Evolutionary conservation across 2,888 invertebrate genomes (phyloP).

Genomic region (Laspeyria flexula): DNA sequence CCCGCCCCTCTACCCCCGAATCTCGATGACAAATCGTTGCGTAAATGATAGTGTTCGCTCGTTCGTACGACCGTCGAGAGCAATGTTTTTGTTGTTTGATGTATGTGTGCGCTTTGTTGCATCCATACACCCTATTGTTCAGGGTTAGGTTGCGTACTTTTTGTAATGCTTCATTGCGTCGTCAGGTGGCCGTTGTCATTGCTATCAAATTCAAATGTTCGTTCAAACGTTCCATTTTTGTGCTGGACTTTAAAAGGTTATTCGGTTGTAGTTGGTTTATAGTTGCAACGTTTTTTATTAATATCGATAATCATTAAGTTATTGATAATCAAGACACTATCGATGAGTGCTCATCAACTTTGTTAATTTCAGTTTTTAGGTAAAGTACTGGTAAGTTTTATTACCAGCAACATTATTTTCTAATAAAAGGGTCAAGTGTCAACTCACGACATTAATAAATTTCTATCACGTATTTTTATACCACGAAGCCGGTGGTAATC

Average conservation of each 20-base stretch:
- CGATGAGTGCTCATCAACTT: too few species aligned
- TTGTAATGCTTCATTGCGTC: conserved; percentile 57
- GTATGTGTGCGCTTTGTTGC: conserved; percentile 75
- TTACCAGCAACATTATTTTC: too few species aligned
- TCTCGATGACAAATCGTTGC: conserved; percentile 84
- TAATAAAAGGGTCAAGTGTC: too few species aligned
- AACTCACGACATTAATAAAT: too few species aligned
- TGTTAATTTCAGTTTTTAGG: too few species aligned
- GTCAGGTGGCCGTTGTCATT: conserved; percentile 32
- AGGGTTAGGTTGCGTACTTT: conserved; percentile 60
- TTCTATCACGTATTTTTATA: too few species aligned
- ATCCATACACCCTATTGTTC: conserved; percentile 60
- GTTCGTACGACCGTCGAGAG: conserved; percentile 55
- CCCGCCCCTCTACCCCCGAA: conserved; percentile 62
- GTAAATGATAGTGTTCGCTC: conserved; percentile 82
- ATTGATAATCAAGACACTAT: too few species aligned
- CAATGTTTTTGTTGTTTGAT: conserved; percentile 83
- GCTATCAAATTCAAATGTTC: conserved; percentile 25
- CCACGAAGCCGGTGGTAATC: too few species aligned
- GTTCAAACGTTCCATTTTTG: neutral
- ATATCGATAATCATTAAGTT: too few species aligned
- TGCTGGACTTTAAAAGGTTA: neutral
- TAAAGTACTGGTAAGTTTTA: too few species aligned
- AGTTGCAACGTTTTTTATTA: too few species aligned
- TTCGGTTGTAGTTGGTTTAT: too few species aligned